Base-by-base conservation (phyloP, 2,888 invertebrate genomes). In the Mongoloraphidia duomilia region DNA sequence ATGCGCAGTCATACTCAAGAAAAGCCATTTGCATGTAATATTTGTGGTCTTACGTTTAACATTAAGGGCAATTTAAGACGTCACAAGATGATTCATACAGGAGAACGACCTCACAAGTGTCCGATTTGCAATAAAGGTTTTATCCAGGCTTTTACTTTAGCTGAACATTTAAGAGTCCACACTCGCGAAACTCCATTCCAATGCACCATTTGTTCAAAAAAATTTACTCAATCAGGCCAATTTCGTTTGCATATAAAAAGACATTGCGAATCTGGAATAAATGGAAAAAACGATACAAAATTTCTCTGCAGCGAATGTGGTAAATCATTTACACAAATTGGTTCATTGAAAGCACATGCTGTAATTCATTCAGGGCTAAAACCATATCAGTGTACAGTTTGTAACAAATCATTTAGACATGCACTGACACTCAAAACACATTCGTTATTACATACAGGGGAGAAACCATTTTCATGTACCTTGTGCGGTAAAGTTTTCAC, bases 131-230 rank as follows among this genome's bases (percentile, higher is more conserved):
- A 33, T 17, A 12, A 12, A 42, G 42, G 35, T 10, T 48, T 48
- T 38, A 48, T 52, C 9, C 52, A 52, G n/a, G 44, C 52, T 33
- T 44, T 37, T 12, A 47, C 52, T 38, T 50, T 53, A 42, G 42
- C 14, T 9, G 42, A 14, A 42, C 42, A 42, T 42, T n/a, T 42
- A 12, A 14, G 42, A 9, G 26, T 26, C 13, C 42, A 42, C 33
- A 9, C 35, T 10, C 35, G 43, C 9, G 47, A 52, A 12, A 44
- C 34, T 2, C 50, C 47, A 13, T 53, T 40, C 44, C 34, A 42
- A 8, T 54, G 54, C 36, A 40, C 40, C 10, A 46, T 47, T 41
- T 54, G 54, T 35, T 53, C 50, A 34, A 42, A 46, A 38, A 36
- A 44, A 8, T 53, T 49, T 39, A 52, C 42, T 45, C 41, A 50